Percentiles rank a stretch among this genome's conserved stretches.
phyloP scores from a whole-genome alignment of 1,140 invertebrate genomes.

The Tribolium madens region DNA sequence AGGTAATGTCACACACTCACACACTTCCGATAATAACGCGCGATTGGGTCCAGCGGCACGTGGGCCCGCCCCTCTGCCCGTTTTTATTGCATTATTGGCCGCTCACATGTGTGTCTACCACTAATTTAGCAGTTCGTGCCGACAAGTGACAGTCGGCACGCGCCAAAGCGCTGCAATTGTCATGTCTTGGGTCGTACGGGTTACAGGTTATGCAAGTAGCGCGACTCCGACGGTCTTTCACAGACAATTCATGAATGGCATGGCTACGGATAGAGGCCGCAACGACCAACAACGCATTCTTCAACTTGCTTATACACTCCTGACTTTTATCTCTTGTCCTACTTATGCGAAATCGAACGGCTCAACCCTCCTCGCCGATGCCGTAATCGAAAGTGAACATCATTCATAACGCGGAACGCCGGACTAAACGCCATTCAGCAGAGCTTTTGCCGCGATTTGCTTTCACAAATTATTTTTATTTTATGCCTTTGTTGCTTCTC shows the following conservation, averaged over 20 bases:
- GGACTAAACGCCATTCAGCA: neutral
- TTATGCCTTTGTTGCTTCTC: neutral
- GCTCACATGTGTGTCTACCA: conserved; percentile 49
- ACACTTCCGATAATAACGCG: conserved; percentile 55
- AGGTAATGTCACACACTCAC: conserved; percentile 55
- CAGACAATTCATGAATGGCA: conserved; percentile 43
- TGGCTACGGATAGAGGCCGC: neutral
- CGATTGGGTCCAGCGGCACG: conserved; percentile 54
- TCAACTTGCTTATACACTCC: conserved; percentile 2
- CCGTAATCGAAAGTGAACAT: conserved; percentile 48
- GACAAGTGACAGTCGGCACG: conserved; percentile 54
- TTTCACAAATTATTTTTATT: neutral
- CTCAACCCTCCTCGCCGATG: conserved; percentile 45
- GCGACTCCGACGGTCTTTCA: conserved; percentile 10
- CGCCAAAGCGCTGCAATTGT: conserved; percentile 51
- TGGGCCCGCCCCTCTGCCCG: conserved; percentile 52
- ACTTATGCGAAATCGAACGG: conserved; percentile 54
- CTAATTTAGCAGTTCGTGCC: conserved; percentile 48
- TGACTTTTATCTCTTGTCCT: conserved; percentile 48
- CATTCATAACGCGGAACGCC: conserved; percentile 41
- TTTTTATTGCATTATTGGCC: conserved; percentile 57
- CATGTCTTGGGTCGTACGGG: conserved; percentile 48
- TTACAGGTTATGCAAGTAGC: conserved; percentile 39
- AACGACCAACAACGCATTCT: conserved; percentile 36
- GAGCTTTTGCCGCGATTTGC: neutral